Conservation (phyloP, 2,888 invertebrate genomes). For the Orgyia antiqua region DNA sequence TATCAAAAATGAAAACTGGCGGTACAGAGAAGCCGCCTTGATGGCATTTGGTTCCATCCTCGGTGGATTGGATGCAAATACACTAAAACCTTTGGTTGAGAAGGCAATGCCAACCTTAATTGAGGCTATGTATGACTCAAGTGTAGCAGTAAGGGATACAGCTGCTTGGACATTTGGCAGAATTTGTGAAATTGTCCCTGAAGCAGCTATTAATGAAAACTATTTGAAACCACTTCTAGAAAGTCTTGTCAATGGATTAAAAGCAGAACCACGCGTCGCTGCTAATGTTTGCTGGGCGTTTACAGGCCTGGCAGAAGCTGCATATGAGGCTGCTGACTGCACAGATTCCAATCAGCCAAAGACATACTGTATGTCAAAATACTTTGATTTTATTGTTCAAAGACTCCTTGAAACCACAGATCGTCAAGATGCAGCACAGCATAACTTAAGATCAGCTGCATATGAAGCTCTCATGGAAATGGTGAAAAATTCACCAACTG, state of each 20-base stretch:
- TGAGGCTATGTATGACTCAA: slow-evolving; percentile 94
- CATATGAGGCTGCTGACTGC: slow-evolving; percentile 91
- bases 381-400: slow-evolving; percentile 95
- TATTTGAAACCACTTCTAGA: slow-evolving; percentile 90
- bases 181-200: slow-evolving; percentile 97
- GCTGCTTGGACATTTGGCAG: slow-evolving; percentile 99
- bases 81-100: slow-evolving; percentile 95
- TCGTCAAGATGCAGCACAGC: slow-evolving; percentile 93
- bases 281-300: slow-evolving; percentile 99
- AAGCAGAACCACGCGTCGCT: slow-evolving; percentile 96
- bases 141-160: slow-evolving; percentile 97
- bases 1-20: slow-evolving; percentile 95
- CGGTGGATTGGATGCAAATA: slow-evolving; percentile 92
- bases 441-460: slow-evolving; percentile 96
- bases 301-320: slow-evolving; percentile 96
- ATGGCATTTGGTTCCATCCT: slow-evolving; percentile 98
- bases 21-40: slow-evolving; percentile 95
- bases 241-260: slow-evolving; percentile 90
- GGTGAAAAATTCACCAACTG: slow-evolving; percentile 98
- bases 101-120: slow-evolving; percentile 98
- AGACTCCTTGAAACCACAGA: slow-evolving; percentile 96
- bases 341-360: slow-evolving; percentile 86
- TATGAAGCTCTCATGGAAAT: slow-evolving; percentile 99
- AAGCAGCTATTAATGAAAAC: slow-evolving; percentile 92
- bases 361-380: slow-evolving; percentile 95